Evolutionary conservation across 2,888 invertebrate genomes (phyloP), one percentile per base, ranked within the genome.

Genomic region (Drosophila hawaiiensis): DNA sequence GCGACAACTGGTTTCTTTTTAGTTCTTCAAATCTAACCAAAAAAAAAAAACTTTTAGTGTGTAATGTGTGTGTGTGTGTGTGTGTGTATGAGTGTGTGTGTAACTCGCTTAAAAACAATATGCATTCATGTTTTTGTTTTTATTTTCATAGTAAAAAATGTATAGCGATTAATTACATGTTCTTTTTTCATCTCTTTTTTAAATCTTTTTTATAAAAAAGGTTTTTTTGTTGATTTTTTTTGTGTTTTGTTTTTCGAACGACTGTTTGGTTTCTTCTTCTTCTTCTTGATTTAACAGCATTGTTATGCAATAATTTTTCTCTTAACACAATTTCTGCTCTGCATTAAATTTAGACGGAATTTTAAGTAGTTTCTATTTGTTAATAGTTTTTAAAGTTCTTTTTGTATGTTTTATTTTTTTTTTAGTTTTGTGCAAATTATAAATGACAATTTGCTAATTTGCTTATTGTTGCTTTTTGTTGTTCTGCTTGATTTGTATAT

Each of bases 151-250:
- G 87, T 87, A 78, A 90, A 85, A 82, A 83, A 89, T 84, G 79
- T 80, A 74, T 82, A 89, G 78, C 88, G 75, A 75, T 78, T 82
- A 82, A 80, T 84, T 85, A 85, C 87, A 85, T 75, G 54, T 59
- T 72, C 25, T 76, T 68, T 65, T 68, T 68, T 68, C 31, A 31
- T 68, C 33, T 33, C 52, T 56, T 74, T 76, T 86, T 82, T 68
- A 68, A 82, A 84, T 85, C 86, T 86, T 90, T 90, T 90, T 88
- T 85, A 83, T 84, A 86, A 90, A 90, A 85, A 90, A 86, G 81
- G 83, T 66, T 76, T 84, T 72, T 52, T 52, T 43, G 31, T 25
- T 41, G 29, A 7, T 56, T 73, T 66, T 73, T 74, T 62, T 55
- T 55, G 49, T 50, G 53, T 64, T 39, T 74, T 70, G 65, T 73